Evolutionary conservation across 2,888 invertebrate species (phyloP).

Genomic region (Aromia moschata): DNA sequence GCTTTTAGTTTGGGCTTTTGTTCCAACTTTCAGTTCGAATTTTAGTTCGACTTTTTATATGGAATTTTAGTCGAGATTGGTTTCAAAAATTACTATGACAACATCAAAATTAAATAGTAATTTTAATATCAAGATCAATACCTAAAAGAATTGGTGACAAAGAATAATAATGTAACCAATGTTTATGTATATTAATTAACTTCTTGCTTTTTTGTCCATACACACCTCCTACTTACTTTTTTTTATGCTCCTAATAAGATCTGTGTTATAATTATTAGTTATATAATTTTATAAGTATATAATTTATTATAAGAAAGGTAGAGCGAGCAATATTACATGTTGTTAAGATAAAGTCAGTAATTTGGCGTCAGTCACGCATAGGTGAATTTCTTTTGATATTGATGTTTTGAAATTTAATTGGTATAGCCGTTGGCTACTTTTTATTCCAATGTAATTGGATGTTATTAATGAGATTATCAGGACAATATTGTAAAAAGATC

Average conservation of each 20-base stretch:
- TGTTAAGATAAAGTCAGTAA: neutral
- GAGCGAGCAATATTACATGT: neutral
- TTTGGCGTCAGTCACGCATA: neutral
- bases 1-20: too few species aligned
- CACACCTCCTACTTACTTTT: neutral
- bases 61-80: too few species aligned
- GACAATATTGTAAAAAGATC: neutral
- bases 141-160: too few species aligned
- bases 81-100: too few species aligned
- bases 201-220: too few species aligned
- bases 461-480: slow-evolving; percentile 2
- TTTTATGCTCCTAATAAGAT: neutral
- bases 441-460: neutral
- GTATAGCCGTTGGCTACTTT: neutral
- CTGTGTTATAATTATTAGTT: neutral
- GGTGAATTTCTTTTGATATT: neutral
- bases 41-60: too few species aligned
- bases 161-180: too few species aligned
- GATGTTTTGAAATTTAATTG: neutral
- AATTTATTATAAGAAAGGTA: neutral
- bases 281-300: neutral
- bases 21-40: too few species aligned
- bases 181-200: too few species aligned
- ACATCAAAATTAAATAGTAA: too few species aligned
- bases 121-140: too few species aligned